Evolutionary conservation across 1,140 invertebrate genomes (phyloP), one percentile per base, ranked within the genome.

Genomic region (Aphelinus atriplicis): DNA sequence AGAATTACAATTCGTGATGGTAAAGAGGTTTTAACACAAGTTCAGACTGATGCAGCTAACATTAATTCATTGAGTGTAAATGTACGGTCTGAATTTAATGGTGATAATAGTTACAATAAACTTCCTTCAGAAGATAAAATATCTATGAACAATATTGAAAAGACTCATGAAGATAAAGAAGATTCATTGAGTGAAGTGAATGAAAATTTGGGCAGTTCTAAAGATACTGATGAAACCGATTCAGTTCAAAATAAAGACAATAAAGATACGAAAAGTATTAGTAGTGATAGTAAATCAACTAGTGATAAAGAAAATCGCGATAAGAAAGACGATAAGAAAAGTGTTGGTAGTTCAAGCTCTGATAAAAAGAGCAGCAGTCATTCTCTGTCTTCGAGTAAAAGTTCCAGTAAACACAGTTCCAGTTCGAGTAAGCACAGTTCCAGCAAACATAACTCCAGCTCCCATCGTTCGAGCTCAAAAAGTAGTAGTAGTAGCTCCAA

Each of bases 1-100:
- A 95, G 94, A 88, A 91, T 94, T 79, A 91, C 91, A 50, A 89
- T 94, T 76, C 91, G 92, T 79, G 93, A 94, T 88, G 93, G 93
- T 7, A 93, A 93, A 84, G 91, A 93, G 83, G 88, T 93, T 60
- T 85, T 94, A 74, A 91, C 91, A 5, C 92, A 93, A 87, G 88
- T 93, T 66, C 89, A 89, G 26, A 84, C 87, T 10, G 84, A 87
- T 69, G 81, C 81, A 48, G 50, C 80, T 3, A 84, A 85, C 73
- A 81, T 83, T 77, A 83, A 79, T 77, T 68, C 77, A 56, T 66
- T 81, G 64, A 79, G 78, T 74, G 55, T 80, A 78, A 77, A 82
- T 80, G 71, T 75, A 60, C 80, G 67, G 55, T 55, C 71, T 55
- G 80, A 82, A 60, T 71, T 80, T 68, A 80, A 80, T 51, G 77